phyloP scores from a whole-genome alignment of 2,888 invertebrate species.

The Thysanoteuthis rhombus region DNA sequence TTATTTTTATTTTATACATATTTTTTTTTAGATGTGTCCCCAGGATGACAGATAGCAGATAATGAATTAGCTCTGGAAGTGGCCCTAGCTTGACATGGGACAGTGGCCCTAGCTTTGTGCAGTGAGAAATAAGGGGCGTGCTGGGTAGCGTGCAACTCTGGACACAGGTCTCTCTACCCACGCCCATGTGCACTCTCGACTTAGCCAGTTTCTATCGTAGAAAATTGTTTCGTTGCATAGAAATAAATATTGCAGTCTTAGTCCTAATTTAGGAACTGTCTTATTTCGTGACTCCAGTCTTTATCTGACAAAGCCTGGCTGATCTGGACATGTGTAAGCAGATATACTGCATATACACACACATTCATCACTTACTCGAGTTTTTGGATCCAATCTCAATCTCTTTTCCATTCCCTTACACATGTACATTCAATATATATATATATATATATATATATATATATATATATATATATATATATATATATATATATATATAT shows the following conservation, averaged over 20 bases:
- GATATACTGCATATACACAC: background rate
- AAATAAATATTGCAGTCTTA: background rate
- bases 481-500: too few species aligned
- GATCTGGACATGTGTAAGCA: background rate
- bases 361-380: background rate
- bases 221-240: background rate
- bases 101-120: background rate
- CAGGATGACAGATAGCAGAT: constrained; percentile 12
- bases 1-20: background rate
- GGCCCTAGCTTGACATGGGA: background rate
- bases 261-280: background rate
- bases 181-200: background rate
- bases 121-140: background rate
- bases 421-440: too few species aligned
- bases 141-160: background rate
- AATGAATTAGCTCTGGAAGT: constrained; percentile 12
- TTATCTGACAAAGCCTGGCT: background rate
- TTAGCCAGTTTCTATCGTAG: background rate
- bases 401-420: too few species aligned
- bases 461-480: too few species aligned
- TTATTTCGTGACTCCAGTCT: background rate
- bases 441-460: too few species aligned
- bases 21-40: background rate
- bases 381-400: too few species aligned
- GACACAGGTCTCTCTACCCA: background rate